Base-by-base conservation (phyloP, 2,888 invertebrate species). In the Campoletis raptor region DNA sequence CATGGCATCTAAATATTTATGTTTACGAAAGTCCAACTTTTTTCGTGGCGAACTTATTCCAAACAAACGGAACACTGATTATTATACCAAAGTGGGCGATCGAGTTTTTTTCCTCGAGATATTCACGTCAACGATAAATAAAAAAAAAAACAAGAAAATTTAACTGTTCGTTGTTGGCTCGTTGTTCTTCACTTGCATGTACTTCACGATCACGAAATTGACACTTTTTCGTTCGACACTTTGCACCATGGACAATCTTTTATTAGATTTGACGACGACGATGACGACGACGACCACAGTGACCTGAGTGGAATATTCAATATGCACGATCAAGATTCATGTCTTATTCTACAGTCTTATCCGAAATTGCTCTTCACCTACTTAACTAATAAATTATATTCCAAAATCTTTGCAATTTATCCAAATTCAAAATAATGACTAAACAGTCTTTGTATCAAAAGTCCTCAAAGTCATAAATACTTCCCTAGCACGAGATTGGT, bases 351-450 rank as follows among this genome's bases (percentile, higher is more conserved):
- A 87, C 82, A 48, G 52, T 82, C 82, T 87, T 87, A 82, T 87
- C 79, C 79, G 79, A 87, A 84, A 84, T 87, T 87, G 84, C 86
- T 87, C 86, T 87, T 81, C 79, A 70, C 84, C 76, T 82, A 81
- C 86, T 78, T 73, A 30, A 15, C 40, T 70, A 42, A 69, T 37
- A 24, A 61, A 36, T 30, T 2, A 57, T 9, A 30, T 45, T 80
- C 45, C 15, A 0, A 15, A 70, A 80, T 70, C 9, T n/a, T 7
- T n/a, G 42, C 40, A 30, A 72, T 54, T 37, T 12, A 24, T 48
- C 37, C 12, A 48, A 77, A 85, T 73, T 67, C 57, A 2, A 36
- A 36, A 37, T 52, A 70, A 24, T 24, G 54, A 9, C 8, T 21
- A 21, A 24, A 57, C 57, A 10, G 10, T 30, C 15, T 30, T 30